phyloP scores from a whole-genome alignment of 2,113 vertebrate species.

The Hydrolagus affinis region DNA sequence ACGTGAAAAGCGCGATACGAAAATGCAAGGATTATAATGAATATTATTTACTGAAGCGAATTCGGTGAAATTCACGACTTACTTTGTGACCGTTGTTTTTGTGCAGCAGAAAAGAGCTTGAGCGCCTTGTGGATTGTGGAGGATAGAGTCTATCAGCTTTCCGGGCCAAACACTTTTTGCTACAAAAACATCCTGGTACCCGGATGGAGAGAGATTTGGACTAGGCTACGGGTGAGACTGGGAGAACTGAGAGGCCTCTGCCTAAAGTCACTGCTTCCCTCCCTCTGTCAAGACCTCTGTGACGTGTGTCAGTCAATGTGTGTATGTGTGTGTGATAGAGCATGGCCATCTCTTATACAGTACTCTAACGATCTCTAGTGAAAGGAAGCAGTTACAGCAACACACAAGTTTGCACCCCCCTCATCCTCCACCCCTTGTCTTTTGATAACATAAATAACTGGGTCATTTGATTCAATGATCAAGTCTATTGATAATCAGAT shows the following conservation, averaged over 20 bases:
- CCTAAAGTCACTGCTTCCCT: not conserved
- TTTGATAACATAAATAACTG: not conserved
- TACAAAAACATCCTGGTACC: slow-evolving; percentile 61
- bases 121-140: no score
- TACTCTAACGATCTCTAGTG: not conserved
- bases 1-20: no score
- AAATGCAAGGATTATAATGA: no score
- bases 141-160: no score
- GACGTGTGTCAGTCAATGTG: not conserved
- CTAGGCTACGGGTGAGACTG: slow-evolving; percentile 67
- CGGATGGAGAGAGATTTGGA: slow-evolving; percentile 81
- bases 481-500: not conserved
- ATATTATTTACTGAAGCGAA: accelerated
- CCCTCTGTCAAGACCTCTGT: not conserved
- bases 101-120: no score
- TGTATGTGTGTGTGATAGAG: not conserved
- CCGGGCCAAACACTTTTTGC: no score
- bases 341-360: not conserved
- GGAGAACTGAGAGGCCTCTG: not conserved
- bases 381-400: not conserved
- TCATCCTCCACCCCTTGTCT: not conserved
- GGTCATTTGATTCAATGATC: not conserved
- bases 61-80: not conserved
- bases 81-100: slow-evolving; percentile 36
- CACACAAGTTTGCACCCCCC: not conserved